phyloP scores from a whole-genome alignment of 1,140 invertebrate species.

The Diorhabda sublineata region DNA sequence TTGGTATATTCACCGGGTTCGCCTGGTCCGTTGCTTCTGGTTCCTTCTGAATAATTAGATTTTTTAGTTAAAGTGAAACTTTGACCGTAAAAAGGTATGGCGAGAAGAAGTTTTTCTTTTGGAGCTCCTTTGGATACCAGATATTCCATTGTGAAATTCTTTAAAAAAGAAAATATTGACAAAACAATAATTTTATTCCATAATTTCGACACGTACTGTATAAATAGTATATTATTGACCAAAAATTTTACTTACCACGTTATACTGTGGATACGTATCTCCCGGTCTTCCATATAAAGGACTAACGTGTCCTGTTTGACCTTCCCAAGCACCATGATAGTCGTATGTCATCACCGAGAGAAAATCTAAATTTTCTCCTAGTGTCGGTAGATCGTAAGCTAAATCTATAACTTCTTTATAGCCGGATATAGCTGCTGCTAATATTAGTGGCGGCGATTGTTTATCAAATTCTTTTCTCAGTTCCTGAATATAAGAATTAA shows the following conservation, averaged over 20 bases:
- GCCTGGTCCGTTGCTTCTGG: slow-evolving; percentile 63
- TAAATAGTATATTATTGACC: too few species aligned
- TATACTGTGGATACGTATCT: slow-evolving; percentile 71
- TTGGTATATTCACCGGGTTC: slow-evolving; percentile 76
- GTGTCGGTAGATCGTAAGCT: slow-evolving; percentile 70
- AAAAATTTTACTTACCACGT: slow-evolving; percentile 58
- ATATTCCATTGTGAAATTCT: slow-evolving; percentile 77
- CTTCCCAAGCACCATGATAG: slow-evolving; percentile 84
- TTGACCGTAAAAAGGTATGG: slow-evolving; percentile 87
- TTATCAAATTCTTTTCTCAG: slow-evolving; percentile 70
- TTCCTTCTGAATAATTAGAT: slow-evolving; percentile 49
- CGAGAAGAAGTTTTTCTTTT: slow-evolving; percentile 75
- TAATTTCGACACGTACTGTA: too few species aligned
- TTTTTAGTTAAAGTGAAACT: slow-evolving; percentile 66
- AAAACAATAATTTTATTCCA: too few species aligned
- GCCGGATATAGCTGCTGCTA: slow-evolving; percentile 83
- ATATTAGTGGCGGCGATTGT: slow-evolving; percentile 59
- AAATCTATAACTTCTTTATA: slow-evolving; percentile 84
- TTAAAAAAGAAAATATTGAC: slow-evolving; percentile 7
- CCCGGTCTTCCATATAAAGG: slow-evolving; percentile 62
- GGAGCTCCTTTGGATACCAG: slow-evolving; percentile 69
- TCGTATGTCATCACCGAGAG: slow-evolving; percentile 87
- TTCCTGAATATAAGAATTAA: slow-evolving; percentile 56
- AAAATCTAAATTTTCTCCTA: slow-evolving; percentile 72
- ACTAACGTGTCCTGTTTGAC: slow-evolving; percentile 74